Conservation (phyloP, 2,888 invertebrate genomes). For the Smittia sp. region DNA sequence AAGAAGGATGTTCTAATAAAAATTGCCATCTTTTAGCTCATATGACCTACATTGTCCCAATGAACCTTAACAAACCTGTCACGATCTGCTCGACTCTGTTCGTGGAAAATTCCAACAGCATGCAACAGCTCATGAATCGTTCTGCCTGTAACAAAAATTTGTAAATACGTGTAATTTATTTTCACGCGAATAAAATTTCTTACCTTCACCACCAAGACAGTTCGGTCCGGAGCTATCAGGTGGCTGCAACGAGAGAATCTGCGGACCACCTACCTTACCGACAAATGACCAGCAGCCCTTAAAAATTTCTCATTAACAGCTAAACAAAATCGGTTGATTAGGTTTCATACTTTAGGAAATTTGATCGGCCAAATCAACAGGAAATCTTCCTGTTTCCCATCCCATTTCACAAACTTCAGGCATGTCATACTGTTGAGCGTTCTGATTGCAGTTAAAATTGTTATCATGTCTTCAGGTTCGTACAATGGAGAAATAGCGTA, state of each 20-base stretch:
- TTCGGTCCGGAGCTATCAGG: slow-evolving; percentile 62
- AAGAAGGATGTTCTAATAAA: neutral
- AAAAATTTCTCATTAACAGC: slow-evolving; percentile 11
- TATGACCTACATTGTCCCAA: slow-evolving; percentile 64
- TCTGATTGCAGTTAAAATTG: slow-evolving; percentile 55
- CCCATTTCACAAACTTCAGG: slow-evolving; percentile 63
- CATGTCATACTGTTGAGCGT: slow-evolving; percentile 65
- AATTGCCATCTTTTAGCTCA: slow-evolving; percentile 46
- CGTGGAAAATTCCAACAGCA: slow-evolving; percentile 77
- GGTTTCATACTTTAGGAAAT: slow-evolving; percentile 54
- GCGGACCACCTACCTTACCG: slow-evolving; percentile 70
- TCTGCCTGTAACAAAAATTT: slow-evolving; percentile 57
- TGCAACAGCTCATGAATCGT: slow-evolving; percentile 81
- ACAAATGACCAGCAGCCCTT: slow-evolving; percentile 73
- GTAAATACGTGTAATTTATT: neutral
- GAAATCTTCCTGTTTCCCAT: slow-evolving; percentile 63
- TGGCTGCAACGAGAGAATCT: slow-evolving; percentile 67
- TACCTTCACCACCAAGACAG: slow-evolving; percentile 55
- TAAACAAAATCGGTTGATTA: too few species aligned
- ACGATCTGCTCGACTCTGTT: slow-evolving; percentile 73
- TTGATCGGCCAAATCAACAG: slow-evolving; percentile 65
- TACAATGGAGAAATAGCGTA: slow-evolving; percentile 64
- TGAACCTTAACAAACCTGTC: slow-evolving; percentile 68
- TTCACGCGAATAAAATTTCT: neutral
- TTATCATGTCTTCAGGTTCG: slow-evolving; percentile 58